Evolutionary conservation across 2,888 invertebrate species (phyloP), one percentile per base, ranked within the genome.

Genomic region (Phoronis australis): DNA sequence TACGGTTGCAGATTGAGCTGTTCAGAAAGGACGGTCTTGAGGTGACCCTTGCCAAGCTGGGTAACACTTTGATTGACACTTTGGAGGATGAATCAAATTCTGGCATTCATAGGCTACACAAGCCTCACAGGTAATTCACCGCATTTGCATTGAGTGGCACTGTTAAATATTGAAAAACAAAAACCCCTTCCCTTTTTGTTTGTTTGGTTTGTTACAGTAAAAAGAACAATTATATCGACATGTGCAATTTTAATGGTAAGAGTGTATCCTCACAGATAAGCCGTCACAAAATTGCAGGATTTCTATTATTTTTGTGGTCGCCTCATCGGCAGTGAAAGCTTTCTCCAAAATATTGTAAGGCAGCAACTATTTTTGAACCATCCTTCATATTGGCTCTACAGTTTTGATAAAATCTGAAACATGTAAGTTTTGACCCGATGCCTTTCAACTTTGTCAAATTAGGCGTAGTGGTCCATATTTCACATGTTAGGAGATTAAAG

Each of bases 51-150:
- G 63, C 58, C 51, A 48, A 59, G 45, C 45, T 58, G 9, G 63
- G 65, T 3, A 47, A 55, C 23, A 54, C 58, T 24, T 50, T 68
- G n/a, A 37, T 47, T 3, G 50, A 55, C 4, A 61, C 64, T 23
- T 35, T 68, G 47, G 62, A 64, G 39, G 59, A 59, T 21, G 55
- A 59, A 26, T 24, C 54, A 4, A 57, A 60, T 26, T 41, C 53
- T 5, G 44, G 43, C 22, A 45, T 66, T 12, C 64, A 66, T 45
- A 54, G 44, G 27, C 62, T 65, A 45, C 68, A 68, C 43, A 54
- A 44, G 37, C 55, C 61, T 23, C 68, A 68, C 51, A 64, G 60
- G 65, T 66, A 56, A 15, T 15, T 20, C 31, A n/a, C 4, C n/a
- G 27, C 24, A 25, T 21, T 24, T 25, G 5, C 12, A 18, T 6